These are phyloP conservation scores for Drosophila miranda DNA, from an alignment of 1,140 invertebrate genomes.

Conservation along the genomic window DNA sequence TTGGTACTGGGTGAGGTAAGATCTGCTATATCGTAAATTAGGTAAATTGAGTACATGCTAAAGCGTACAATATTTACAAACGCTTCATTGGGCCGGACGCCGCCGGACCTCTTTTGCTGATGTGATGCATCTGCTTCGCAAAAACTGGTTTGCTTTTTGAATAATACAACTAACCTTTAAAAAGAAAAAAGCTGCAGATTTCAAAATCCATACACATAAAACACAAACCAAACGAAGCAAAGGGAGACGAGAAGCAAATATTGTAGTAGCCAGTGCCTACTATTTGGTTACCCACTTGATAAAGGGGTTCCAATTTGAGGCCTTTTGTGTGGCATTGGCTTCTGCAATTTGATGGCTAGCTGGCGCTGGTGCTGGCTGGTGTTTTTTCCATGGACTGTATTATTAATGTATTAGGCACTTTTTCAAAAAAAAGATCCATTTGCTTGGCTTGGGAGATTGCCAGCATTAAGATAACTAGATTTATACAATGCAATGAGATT, in stretches of 20 bases:
- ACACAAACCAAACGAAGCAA: constrained; percentile 26
- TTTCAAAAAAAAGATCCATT: constrained; percentile 37
- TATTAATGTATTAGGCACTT: constrained; percentile 41
- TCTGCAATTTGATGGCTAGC: constrained; percentile 41
- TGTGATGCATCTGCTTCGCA: constrained; percentile 34
- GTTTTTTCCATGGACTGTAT: constrained; percentile 5
- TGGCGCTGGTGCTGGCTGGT: not conserved
- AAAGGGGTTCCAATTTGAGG: constrained; percentile 51
- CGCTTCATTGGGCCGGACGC: constrained; percentile 13
- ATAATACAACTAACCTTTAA: constrained; percentile 64
- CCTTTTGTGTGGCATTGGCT: constrained; percentile 60
- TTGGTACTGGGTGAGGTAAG: constrained; percentile 29
- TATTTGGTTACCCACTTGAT: constrained; percentile 53
- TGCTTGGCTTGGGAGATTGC: constrained; percentile 55
- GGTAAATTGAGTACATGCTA: constrained; percentile 25
- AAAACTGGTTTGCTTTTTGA: constrained; percentile 62
- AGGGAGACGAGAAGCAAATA: constrained; percentile 43
- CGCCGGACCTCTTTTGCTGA: constrained; percentile 52
- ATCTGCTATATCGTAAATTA: constrained; percentile 51
- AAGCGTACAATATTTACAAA: constrained; percentile 22
- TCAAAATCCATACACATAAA: constrained; percentile 55
- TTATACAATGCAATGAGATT: constrained; percentile 24
- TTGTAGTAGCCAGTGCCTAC: constrained; percentile 35
- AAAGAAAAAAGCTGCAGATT: constrained; percentile 43
- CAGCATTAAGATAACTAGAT: constrained; percentile 41